Percentiles rank a stretch among this genome's conserved stretches.
These are phyloP conservation scores for Thereva unica DNA, from an alignment of 2,888 invertebrate species.

Conservation along the genomic window DNA sequence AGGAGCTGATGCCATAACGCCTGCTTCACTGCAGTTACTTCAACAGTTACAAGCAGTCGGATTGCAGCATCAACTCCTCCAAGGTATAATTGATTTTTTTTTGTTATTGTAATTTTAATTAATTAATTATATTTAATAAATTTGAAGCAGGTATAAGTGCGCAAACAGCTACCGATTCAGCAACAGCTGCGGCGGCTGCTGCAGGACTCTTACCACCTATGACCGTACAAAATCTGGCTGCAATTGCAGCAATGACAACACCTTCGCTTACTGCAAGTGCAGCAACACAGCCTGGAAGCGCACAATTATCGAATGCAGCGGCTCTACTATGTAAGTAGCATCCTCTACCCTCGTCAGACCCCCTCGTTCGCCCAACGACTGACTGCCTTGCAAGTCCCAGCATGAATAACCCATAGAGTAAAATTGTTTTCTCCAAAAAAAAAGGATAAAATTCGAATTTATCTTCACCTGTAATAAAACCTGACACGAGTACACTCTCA, in stretches of 20 bases:
- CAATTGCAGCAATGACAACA: slow-evolving; percentile 69
- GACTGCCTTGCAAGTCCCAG: not conserved
- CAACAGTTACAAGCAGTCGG: slow-evolving; percentile 71
- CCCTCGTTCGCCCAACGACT: not conserved
- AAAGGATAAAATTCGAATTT: slow-evolving; percentile 1
- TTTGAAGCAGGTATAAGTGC: slow-evolving; percentile 50
- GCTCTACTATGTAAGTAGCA: slow-evolving; percentile 56
- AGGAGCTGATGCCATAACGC: slow-evolving; percentile 61
- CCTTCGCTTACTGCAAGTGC: slow-evolving; percentile 57
- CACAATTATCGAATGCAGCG: slow-evolving; percentile 57
- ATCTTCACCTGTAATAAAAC: no score
- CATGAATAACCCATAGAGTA: slow-evolving; percentile 3
- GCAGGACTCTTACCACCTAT: slow-evolving; percentile 72
- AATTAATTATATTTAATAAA: not conserved
- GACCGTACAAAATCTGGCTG: slow-evolving; percentile 89
- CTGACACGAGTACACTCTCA: no score
- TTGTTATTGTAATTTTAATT: slow-evolving; percentile 3
- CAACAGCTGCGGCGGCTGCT: slow-evolving; percentile 54
- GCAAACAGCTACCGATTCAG: slow-evolving; percentile 53
- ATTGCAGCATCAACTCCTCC: slow-evolving; percentile 66
- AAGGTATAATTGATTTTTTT: slow-evolving; percentile 57
- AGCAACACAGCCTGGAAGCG: slow-evolving; percentile 51
- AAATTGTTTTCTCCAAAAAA: slow-evolving; percentile 16
- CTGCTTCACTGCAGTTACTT: slow-evolving; percentile 67
- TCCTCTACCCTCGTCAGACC: slow-evolving; percentile 1